A percentile compares a stretch with the other conserved stretches of the same genome.
phyloP scores from a whole-genome alignment of 2,797 vertebrate genomes.

The Spheniscus humboldti region DNA sequence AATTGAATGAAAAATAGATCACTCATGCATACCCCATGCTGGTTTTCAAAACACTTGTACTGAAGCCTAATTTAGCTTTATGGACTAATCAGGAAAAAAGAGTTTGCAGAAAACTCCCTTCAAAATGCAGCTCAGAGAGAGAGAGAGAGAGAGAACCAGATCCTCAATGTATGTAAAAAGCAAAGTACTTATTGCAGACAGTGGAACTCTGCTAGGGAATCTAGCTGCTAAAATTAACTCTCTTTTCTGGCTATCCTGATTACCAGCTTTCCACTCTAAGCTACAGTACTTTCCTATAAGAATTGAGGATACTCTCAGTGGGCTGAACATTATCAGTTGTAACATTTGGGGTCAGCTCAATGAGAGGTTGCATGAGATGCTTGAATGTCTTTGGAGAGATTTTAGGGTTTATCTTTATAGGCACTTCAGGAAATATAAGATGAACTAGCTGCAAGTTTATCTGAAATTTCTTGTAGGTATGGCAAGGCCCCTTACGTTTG shows the following conservation, averaged over 20 bases:
- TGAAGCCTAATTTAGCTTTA: constrained; percentile 13
- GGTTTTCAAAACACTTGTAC: constrained; percentile 18
- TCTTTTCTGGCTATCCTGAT: neutral
- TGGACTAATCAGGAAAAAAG: constrained; percentile 2
- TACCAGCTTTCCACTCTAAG: neutral
- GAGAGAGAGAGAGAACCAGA: neutral
- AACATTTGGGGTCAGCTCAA: neutral
- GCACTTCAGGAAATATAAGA: neutral
- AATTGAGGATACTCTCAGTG: neutral
- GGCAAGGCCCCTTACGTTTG: neutral
- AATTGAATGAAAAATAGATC: constrained; percentile 50
- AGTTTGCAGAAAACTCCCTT: neutral
- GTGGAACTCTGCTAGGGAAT: neutral
- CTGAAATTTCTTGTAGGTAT: neutral
- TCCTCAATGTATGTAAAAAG: neutral
- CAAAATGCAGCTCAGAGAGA: neutral
- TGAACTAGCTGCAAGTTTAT: neutral
- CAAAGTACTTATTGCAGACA: neutral
- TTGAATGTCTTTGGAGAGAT: neutral
- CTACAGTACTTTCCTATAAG: neutral
- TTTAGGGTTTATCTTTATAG: neutral
- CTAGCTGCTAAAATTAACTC: neutral
- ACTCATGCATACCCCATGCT: neutral
- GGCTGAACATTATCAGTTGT: neutral
- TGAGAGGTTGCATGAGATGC: neutral